Evolutionary conservation across 2,113 vertebrate species (phyloP), one percentile per base, ranked within the genome.

Genomic region (Zeus faber): DNA sequence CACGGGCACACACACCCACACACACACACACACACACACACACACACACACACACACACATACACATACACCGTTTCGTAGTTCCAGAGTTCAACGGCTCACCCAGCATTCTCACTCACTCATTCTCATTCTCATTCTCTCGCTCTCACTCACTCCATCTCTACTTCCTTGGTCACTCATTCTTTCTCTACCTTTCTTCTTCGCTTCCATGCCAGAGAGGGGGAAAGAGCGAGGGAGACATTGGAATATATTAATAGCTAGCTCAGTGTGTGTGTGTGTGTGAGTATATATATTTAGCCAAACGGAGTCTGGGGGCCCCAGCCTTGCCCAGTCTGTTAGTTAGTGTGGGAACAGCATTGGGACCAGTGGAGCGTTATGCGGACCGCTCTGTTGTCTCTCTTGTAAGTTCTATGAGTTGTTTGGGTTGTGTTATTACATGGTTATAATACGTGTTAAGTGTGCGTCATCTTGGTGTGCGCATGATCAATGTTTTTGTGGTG

Each of bases 261-360:
- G 29, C 21, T 45, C 20, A 39, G 35, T 59, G 23, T 26, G 11
- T 35, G 49, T 64, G 60, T 76, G 57, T 70, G 60, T 58, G 65
- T 25, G 62, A 4, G 74, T 69, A 74, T 77, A 59, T 91, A 87
- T 90, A 88, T 90, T 89, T 90, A 91, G 86, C 77, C 41, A 18
- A 1, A 52, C 48, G 67, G 80, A 75, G 72, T 80, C 80, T 70
- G 46, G 68, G 65, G 31, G 2, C 71, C 54, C 73, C 57, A 23
- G 65, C 54, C 55, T 16, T 1, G 37, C 24, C 57, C 53, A 53
- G 52, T 71, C 51, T 45, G 49, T 75, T 54, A 65, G 56, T 82
- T 37, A 37, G 33, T 10, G 71, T 79, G 65, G 74, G 81, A 74
- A 80, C 47, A 78, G 74, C 54, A 63, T 58, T 64, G 47, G 46